phyloP scores from a whole-genome alignment of 2,113 vertebrate genomes.

The Callipepla californica region DNA sequence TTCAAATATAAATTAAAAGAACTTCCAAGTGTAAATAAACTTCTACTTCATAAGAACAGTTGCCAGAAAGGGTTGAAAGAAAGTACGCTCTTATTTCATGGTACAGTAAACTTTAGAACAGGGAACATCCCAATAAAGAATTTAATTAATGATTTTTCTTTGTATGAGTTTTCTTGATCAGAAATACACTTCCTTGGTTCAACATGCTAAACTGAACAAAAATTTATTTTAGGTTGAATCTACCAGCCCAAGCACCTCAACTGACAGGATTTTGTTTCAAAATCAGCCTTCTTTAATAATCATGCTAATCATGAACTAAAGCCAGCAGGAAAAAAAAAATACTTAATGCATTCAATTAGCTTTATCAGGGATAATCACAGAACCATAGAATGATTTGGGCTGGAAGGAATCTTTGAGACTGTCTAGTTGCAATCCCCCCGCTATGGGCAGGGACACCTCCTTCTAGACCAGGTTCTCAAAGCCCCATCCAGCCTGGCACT shows the following conservation, averaged over 20 bases:
- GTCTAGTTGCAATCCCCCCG: no score
- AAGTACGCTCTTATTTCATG: slow-evolving; percentile 75
- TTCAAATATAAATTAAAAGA: slow-evolving; percentile 7
- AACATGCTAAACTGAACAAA: slow-evolving; percentile 45
- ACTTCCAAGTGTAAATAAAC: not conserved
- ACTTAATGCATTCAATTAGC: slow-evolving; percentile 13
- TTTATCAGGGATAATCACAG: not conserved
- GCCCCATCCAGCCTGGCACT: no score
- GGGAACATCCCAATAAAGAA: slow-evolving; percentile 51
- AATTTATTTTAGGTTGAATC: slow-evolving; percentile 74
- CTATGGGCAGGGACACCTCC: no score
- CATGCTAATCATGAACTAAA: slow-evolving; percentile 63
- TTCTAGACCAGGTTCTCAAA: no score
- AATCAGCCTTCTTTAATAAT: slow-evolving; percentile 56
- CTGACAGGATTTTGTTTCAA: slow-evolving; percentile 64
- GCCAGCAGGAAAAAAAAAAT: not conserved
- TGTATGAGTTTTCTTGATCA: slow-evolving; percentile 67
- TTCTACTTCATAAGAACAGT: slow-evolving; percentile 53
- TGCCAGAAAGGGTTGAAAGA: slow-evolving; percentile 59
- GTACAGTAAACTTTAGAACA: slow-evolving; percentile 74
- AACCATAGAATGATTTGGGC: not conserved
- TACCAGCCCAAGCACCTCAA: slow-evolving; percentile 58
- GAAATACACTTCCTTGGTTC: slow-evolving; percentile 63
- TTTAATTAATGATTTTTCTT: slow-evolving; percentile 72
- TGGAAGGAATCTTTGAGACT: no score